Conservation (phyloP, 2,113 vertebrate genomes). For the Centropus unirufus region DNA sequence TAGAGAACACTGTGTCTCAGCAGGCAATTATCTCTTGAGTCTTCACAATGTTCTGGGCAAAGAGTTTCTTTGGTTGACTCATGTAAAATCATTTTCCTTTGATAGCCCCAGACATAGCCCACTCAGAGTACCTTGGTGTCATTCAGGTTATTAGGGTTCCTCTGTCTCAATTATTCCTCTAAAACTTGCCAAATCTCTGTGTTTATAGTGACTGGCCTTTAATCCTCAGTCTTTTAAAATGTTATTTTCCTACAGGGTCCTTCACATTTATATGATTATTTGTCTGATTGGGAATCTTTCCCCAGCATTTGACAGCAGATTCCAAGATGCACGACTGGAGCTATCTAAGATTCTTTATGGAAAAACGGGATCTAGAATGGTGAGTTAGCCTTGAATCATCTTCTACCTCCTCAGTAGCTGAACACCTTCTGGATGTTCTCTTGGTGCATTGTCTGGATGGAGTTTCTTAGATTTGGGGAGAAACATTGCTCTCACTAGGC, state of each 20-base stretch:
- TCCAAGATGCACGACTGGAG: slow-evolving; percentile 68
- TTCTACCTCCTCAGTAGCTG: not conserved
- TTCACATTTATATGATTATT: slow-evolving; percentile 78
- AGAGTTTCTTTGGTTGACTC: not conserved
- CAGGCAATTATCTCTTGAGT: not conserved
- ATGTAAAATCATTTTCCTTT: not conserved
- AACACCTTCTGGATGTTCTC: not conserved
- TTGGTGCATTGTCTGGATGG: not conserved
- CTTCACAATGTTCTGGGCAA: not conserved
- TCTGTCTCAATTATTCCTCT: not conserved
- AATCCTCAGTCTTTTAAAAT: not conserved
- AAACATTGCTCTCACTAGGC: not conserved
- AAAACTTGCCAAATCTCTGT: not conserved
- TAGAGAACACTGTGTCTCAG: not conserved
- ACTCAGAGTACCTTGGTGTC: not conserved
- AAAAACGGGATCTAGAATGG: slow-evolving; percentile 29
- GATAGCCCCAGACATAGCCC: not conserved
- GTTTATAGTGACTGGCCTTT: not conserved
- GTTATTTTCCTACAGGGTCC: slow-evolving; percentile 47
- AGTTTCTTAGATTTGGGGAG: not conserved
- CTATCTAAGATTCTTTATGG: slow-evolving; percentile 63
- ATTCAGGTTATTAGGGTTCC: not conserved
- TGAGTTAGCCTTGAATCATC: slow-evolving; percentile 9
- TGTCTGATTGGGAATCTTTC: slow-evolving; percentile 73
- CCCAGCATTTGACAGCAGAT: slow-evolving; percentile 74